A percentile compares a stretch with the other conserved stretches of the same genome.
Evolutionary conservation across 2,888 invertebrate species (phyloP).

Genomic region (Brachynemurus nebulosus): DNA sequence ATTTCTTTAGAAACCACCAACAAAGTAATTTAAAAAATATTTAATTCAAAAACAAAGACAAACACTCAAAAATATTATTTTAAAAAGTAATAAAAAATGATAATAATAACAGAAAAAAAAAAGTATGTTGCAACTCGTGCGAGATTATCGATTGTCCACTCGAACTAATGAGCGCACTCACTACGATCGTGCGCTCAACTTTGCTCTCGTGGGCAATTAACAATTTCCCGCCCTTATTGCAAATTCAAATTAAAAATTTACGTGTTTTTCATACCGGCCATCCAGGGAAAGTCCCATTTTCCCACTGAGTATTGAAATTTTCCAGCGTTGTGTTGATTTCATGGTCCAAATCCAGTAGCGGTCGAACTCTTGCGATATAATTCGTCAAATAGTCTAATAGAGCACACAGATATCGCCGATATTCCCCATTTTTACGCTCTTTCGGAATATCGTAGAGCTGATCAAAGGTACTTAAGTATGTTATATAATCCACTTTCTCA

Average conservation of each 20-base stretch:
- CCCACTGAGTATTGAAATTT: slow-evolving; percentile 80
- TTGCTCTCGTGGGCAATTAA: no score
- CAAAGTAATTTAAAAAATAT: no score
- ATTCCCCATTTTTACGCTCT: slow-evolving; percentile 78
- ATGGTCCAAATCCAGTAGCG: slow-evolving; percentile 65
- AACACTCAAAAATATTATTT: no score
- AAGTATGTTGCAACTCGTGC: no score
- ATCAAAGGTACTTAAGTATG: slow-evolving; percentile 86
- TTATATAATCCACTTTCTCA: slow-evolving; percentile 93
- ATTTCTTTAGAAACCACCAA: no score
- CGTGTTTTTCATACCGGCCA: slow-evolving; percentile 87
- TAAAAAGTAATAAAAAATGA: no score
- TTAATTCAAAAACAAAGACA: no score
- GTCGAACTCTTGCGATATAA: slow-evolving; percentile 72
- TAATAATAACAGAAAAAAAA: slow-evolving; percentile 10
- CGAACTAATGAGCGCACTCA: no score
- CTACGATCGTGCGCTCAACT: no score
- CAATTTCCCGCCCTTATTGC: no score
- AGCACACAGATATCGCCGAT: slow-evolving; percentile 68
- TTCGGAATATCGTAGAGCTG: slow-evolving; percentile 90
- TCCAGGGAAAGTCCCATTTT: slow-evolving; percentile 78
- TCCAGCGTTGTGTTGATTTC: slow-evolving; percentile 65
- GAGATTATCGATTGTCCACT: no score
- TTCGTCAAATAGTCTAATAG: slow-evolving; percentile 75
- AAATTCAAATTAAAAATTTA: no score